Evolutionary conservation across 1,140 invertebrate genomes (phyloP).

Genomic region (Atopsyche davidsoni): DNA sequence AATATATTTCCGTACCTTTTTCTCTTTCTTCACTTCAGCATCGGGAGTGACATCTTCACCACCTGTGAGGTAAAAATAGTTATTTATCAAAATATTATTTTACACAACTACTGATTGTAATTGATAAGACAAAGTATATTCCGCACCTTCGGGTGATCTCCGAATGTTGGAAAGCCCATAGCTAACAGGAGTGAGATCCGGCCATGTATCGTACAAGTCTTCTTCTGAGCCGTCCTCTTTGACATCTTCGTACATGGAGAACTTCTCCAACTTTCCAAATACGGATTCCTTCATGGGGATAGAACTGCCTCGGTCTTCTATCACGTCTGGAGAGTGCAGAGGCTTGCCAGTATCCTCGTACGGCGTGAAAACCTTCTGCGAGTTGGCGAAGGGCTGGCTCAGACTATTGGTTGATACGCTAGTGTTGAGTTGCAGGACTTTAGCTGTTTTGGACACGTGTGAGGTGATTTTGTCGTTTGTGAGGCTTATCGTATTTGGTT

Average conservation of each 20-base stretch:
- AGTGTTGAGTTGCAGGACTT: slow-evolving; percentile 11
- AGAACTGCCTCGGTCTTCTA: too few species aligned
- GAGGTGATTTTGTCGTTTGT: slow-evolving; percentile 6
- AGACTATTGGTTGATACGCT: background rate
- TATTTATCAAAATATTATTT: background rate
- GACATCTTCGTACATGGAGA: slow-evolving; percentile 6
- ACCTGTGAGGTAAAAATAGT: slow-evolving; percentile 15
- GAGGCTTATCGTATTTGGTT: slow-evolving; percentile 16
- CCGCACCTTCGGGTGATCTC: slow-evolving; percentile 46
- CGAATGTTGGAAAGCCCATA: slow-evolving; percentile 30
- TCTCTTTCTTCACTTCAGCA: slow-evolving; percentile 22
- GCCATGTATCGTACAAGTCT: slow-evolving; percentile 20
- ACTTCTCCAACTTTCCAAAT: slow-evolving; percentile 26
- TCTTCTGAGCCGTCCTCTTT: slow-evolving; percentile 8
- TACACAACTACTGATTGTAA: background rate
- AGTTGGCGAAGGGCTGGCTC: slow-evolving; percentile 3
- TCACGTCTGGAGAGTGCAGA: too few species aligned
- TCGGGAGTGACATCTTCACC: slow-evolving; percentile 24
- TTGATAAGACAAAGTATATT: background rate
- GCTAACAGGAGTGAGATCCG: slow-evolving; percentile 11
- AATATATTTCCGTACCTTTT: slow-evolving; percentile 14
- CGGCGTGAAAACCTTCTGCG: slow-evolving; percentile 13
- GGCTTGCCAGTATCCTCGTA: slow-evolving; percentile 5
- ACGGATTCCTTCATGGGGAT: too few species aligned
- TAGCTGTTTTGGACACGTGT: slow-evolving; percentile 17